A percentile compares a stretch with the other conserved stretches of the same genome.
These are phyloP conservation scores for Cataglyphis livida DNA, from an alignment of 2,888 invertebrate genomes.

Conservation along the genomic window DNA sequence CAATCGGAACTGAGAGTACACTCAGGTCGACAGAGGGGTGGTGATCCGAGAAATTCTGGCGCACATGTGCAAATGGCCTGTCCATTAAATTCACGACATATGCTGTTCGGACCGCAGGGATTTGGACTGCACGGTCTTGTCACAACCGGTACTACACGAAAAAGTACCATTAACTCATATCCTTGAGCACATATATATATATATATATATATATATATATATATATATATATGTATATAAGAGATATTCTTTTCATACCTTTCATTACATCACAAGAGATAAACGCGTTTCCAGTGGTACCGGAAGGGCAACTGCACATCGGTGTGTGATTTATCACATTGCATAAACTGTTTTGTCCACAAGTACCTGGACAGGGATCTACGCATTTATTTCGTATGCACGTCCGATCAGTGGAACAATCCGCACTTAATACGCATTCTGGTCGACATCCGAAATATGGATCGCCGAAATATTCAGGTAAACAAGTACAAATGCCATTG, in stretches of 20 bases:
- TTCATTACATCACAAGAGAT: slow-evolving; percentile 86
- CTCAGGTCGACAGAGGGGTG: slow-evolving; percentile 92
- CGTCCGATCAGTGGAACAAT: slow-evolving; percentile 85
- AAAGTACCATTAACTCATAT: background rate
- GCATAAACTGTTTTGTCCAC: slow-evolving; percentile 86
- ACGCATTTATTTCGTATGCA: slow-evolving; percentile 86
- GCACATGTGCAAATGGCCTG: slow-evolving; percentile 92
- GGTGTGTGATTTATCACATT: slow-evolving; percentile 85
- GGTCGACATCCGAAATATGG: slow-evolving; percentile 86
- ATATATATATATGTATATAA: background rate
- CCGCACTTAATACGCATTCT: slow-evolving; percentile 86
- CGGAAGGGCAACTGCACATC: slow-evolving; percentile 88
- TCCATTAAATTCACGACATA: slow-evolving; percentile 90
- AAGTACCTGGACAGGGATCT: slow-evolving; percentile 86
- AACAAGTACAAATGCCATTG: slow-evolving; percentile 88
- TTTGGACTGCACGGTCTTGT: slow-evolving; percentile 87
- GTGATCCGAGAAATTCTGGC: slow-evolving; percentile 90
- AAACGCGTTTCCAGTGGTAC: slow-evolving; percentile 92
- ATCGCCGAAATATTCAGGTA: slow-evolving; percentile 88
- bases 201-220: background rate
- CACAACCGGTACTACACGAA: background rate
- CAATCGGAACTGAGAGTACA: slow-evolving; percentile 93
- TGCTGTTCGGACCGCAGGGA: slow-evolving; percentile 89
- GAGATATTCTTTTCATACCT: slow-evolving; percentile 84
- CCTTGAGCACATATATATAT: background rate